These are phyloP conservation scores for Turritopsis dohrnii DNA, from an alignment of 30 jellyfish, hydroid and myxozoan species.

Conservation along the genomic window DNA sequence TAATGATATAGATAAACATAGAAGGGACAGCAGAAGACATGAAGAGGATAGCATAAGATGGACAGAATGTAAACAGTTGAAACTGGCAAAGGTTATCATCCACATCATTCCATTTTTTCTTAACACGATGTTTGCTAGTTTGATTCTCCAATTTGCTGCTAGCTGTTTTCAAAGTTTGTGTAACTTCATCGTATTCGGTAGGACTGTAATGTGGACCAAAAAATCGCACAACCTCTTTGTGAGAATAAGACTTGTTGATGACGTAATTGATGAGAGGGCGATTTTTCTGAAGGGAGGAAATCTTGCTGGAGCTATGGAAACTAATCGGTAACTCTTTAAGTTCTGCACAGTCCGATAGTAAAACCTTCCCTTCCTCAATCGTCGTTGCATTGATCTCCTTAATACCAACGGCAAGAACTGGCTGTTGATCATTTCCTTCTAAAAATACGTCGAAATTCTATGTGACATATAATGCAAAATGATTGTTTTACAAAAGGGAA, in stretches of 20 bases:
- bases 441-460: not conserved
- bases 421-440: not conserved
- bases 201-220: slow-evolving; percentile 35
- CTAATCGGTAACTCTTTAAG: slow-evolving; percentile 6
- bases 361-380: slow-evolving; percentile 16
- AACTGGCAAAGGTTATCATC: not conserved
- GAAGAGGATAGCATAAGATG: not conserved
- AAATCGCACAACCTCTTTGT: slow-evolving; percentile 17
- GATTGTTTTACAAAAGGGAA: not conserved
- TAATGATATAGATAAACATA: not conserved
- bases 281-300: not conserved
- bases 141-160: not conserved
- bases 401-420: slow-evolving; percentile 19
- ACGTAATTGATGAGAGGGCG: slow-evolving; percentile 14
- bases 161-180: not conserved
- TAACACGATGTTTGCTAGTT: not conserved
- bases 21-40: slow-evolving; percentile 30
- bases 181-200: not conserved
- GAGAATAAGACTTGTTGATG: not conserved
- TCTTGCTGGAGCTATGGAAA: slow-evolving; percentile 6
- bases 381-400: slow-evolving; percentile 14
- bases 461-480: not conserved
- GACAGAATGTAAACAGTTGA: not conserved
- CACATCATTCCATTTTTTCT: slow-evolving; percentile 25
- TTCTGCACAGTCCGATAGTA: slow-evolving; percentile 5